phyloP scores from a whole-genome alignment of 2,113 vertebrate genomes.

The Cyanocitta stelleri region DNA sequence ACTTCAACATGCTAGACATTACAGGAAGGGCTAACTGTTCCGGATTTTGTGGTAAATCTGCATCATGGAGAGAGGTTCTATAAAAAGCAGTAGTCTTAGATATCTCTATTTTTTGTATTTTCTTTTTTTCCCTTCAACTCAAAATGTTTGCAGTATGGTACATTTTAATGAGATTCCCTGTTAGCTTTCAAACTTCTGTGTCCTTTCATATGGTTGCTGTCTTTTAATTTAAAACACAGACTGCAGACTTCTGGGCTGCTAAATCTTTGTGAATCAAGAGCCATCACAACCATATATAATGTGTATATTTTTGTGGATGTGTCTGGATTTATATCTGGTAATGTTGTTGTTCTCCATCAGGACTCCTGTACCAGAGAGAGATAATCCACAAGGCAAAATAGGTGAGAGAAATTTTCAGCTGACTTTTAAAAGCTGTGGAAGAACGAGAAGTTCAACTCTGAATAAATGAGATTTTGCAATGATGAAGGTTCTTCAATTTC shows the following conservation, averaged over 20 bases:
- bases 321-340: neutral
- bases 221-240: neutral
- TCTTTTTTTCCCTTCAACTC: neutral
- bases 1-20: neutral
- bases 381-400: neutral
- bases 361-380: neutral
- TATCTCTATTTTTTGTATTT: neutral
- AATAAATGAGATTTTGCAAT: neutral
- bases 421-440: neutral
- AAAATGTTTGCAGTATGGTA: neutral
- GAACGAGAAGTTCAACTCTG: neutral
- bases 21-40: neutral
- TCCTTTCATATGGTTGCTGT: neutral
- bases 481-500: neutral
- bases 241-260: neutral
- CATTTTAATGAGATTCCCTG: neutral
- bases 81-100: neutral
- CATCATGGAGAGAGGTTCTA: neutral
- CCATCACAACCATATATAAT: neutral
- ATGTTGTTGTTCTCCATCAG: neutral
- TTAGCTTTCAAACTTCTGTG: neutral
- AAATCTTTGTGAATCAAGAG: neutral
- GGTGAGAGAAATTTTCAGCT: neutral
- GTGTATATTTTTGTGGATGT: neutral
- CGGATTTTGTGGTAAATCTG: neutral